Evolutionary conservation across 1,140 invertebrate genomes (phyloP).

Genomic region (Centruroides vittatus): DNA sequence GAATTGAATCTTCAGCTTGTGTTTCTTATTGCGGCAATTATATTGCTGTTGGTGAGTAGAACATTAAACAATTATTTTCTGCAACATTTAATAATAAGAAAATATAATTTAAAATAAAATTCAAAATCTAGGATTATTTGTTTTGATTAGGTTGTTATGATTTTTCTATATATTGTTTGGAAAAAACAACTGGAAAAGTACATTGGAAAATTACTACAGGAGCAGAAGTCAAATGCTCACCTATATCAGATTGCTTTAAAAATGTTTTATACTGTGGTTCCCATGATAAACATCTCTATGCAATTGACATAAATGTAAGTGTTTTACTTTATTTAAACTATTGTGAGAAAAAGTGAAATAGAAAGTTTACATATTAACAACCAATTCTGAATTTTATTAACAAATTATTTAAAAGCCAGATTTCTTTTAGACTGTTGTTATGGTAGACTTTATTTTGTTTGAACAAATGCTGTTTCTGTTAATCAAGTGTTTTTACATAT

Average conservation of each 20-base stretch:
- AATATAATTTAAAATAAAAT: too few species aligned
- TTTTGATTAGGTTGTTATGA: slow-evolving; percentile 47
- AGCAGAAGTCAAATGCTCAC: slow-evolving; percentile 49
- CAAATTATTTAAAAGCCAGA: too few species aligned
- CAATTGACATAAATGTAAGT: slow-evolving; percentile 39
- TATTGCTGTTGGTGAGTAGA: slow-evolving; percentile 29
- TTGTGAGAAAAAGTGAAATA: too few species aligned
- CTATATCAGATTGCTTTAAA: slow-evolving; percentile 27
- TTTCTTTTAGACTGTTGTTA: too few species aligned
- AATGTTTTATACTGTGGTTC: slow-evolving; percentile 44
- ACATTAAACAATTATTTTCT: neutral
- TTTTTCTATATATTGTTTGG: slow-evolving; percentile 44
- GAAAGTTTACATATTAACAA: too few species aligned
- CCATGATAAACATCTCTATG: slow-evolving; percentile 49
- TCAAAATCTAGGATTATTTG: neutral
- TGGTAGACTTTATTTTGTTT: too few species aligned
- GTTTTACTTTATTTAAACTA: neutral
- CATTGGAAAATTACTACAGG: slow-evolving; percentile 44
- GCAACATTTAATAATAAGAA: too few species aligned
- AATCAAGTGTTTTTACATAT: too few species aligned
- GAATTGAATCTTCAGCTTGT: slow-evolving; percentile 42
- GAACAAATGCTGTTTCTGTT: too few species aligned
- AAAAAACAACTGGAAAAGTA: slow-evolving; percentile 36
- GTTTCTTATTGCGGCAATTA: slow-evolving; percentile 27
- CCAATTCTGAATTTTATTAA: too few species aligned